Base-by-base conservation (phyloP, 2,797 vertebrate species). In the Chelonia mydas region DNA sequence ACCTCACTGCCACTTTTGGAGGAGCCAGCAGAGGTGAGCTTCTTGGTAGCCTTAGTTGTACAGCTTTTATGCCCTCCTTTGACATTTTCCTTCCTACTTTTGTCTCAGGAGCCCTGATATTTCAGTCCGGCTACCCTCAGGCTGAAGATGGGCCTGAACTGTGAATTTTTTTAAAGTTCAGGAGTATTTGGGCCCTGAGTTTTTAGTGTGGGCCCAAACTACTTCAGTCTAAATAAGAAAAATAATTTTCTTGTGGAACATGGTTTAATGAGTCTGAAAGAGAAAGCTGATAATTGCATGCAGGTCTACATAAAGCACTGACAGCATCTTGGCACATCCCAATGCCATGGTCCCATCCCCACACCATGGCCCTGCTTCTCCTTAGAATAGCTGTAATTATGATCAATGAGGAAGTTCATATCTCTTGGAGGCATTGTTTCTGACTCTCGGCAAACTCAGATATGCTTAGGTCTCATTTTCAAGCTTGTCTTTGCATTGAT, bases 11-110 rank as follows among this genome's bases (percentile, higher is more conserved):
- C 65, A 6, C 5, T 28, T n/a, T 88, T 85, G 74, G 45, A 86
- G 45, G 13, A 13, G 25, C 3, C 37, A 83, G 2, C 31, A 84
- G 65, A 25, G 72, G 82, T 83, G 23, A 54, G 2, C 0, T 0
- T 45, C 19, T 68, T 83, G 83, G 31, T 10, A 76, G 23, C 41
- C 41, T 45, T 11, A n/a, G 16, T 15, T 47, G 12, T 47, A 45
- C 23, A 76, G 41, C 27, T 76, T 25, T 45, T 45, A 15, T 76
- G 41, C 11, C 72, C 17, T 41, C 28, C 92, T 80, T 33, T 76
- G n/a, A 90, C 82, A 12, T 31, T 41, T 93, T 83, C 88, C 13
- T 77, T 88, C 72, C 84, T 94, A 57, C n/a, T 81, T 50, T 91
- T 83, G 83, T 65, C n/a, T 47, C 7, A 41, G 37, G 55, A 81